These are phyloP conservation scores for Melinaea menophilus DNA, from an alignment of 2,888 invertebrate genomes.

Conservation along the genomic window DNA sequence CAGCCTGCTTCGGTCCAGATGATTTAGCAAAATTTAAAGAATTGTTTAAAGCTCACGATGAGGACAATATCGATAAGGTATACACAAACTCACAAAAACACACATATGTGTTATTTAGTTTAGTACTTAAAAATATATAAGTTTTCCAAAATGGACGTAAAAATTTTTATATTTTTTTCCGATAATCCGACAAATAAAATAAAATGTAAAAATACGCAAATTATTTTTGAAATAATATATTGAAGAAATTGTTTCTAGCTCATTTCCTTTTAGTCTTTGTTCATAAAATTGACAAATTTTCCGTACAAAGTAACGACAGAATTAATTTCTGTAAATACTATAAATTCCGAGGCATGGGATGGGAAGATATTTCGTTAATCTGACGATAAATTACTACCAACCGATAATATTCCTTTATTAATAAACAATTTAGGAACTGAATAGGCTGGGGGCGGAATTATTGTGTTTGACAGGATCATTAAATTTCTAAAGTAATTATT, in stretches of 20 bases:
- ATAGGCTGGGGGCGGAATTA: neutral
- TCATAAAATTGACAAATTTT: neutral
- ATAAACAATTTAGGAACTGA: neutral
- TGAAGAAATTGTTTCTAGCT: too few species aligned
- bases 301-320: neutral
- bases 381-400: neutral
- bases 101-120: too few species aligned
- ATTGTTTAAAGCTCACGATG: constrained; percentile 57
- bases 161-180: too few species aligned
- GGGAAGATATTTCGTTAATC: neutral
- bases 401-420: neutral
- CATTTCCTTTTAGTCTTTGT: too few species aligned
- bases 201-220: too few species aligned
- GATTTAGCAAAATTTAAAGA: constrained; percentile 59
- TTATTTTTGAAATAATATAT: too few species aligned
- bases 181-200: too few species aligned
- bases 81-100: neutral
- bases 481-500: neutral
- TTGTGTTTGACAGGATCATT: constrained; percentile 5
- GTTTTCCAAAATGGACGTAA: too few species aligned
- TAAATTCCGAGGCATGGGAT: neutral
- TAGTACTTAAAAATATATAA: too few species aligned
- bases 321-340: neutral
- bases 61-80: constrained; percentile 65
- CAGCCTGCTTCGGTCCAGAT: constrained; percentile 57